phyloP scores from a whole-genome alignment of 2,797 vertebrate species.

The Orestias chungarensis region DNA sequence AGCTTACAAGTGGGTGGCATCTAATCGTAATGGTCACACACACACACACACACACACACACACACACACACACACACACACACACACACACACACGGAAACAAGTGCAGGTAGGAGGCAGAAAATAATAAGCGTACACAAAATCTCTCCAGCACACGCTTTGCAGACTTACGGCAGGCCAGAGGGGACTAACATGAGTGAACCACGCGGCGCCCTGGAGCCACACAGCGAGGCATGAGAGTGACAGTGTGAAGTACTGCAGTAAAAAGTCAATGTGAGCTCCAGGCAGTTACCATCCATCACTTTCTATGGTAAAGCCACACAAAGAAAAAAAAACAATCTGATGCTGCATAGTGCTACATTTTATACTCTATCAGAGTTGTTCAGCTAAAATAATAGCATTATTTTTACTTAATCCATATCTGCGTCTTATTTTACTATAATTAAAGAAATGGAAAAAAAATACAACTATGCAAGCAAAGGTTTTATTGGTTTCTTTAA shows the following conservation, averaged over 20 bases:
- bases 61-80: not conserved
- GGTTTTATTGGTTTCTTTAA: too few relatives aligned
- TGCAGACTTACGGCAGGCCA: not conserved
- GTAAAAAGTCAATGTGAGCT: slow-evolving; percentile 55
- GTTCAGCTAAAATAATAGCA: not conserved
- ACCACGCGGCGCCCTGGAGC: slow-evolving; percentile 43
- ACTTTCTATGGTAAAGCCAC: slow-evolving; percentile 14
- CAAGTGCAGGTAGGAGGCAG: slow-evolving; percentile 4
- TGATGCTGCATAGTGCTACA: not conserved
- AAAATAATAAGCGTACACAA: slow-evolving; percentile 5
- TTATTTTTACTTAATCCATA: not conserved
- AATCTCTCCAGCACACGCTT: not conserved
- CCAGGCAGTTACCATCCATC: slow-evolving; percentile 43
- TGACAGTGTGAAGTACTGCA: slow-evolving; percentile 49
- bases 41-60: not conserved
- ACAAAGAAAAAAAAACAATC: not conserved
- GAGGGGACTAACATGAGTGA: slow-evolving; percentile 24
- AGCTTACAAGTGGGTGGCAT: slow-evolving; percentile 3
- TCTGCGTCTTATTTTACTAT: not conserved
- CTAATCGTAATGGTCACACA: not conserved
- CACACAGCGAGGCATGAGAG: slow-evolving; percentile 27
- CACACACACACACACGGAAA: not conserved
- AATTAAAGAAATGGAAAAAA: not conserved
- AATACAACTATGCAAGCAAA: not conserved
- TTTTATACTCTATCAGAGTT: not conserved